These are phyloP conservation scores for Conops quadrifasciatus DNA, from an alignment of 2,888 invertebrate genomes.

Conservation along the genomic window DNA sequence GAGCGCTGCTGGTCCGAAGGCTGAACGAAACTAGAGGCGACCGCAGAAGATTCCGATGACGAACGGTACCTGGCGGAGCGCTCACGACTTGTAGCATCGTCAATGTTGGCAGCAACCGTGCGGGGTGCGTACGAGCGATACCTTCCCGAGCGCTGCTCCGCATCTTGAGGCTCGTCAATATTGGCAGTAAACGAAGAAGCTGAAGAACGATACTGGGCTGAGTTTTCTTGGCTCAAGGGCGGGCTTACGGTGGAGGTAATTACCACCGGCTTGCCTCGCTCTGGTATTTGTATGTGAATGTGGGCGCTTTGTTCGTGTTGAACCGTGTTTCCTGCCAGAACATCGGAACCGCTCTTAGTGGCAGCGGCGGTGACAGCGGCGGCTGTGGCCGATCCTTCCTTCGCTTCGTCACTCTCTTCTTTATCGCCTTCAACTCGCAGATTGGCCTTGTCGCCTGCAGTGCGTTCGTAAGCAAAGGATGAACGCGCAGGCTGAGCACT, in stretches of 20 bases:
- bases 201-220: constrained; percentile 7
- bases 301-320: constrained; percentile 44
- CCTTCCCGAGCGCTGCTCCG: constrained; percentile 7
- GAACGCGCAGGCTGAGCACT: constrained; percentile 26
- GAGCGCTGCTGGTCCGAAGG: constrained; percentile 9
- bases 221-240: constrained; percentile 20
- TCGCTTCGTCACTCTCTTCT: constrained; percentile 27
- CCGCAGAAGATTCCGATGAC: not conserved
- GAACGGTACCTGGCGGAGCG: not conserved
- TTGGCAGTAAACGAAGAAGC: not conserved
- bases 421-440: constrained; percentile 20
- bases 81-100: not conserved
- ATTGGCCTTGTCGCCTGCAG: constrained; percentile 19
- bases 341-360: not conserved
- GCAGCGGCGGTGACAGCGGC: not conserved
- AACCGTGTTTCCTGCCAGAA: not conserved
- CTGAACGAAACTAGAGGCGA: not conserved
- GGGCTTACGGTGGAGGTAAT: constrained; percentile 54
- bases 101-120: too few relatives aligned
- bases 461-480: constrained; percentile 15
- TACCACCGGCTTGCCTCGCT: constrained; percentile 48
- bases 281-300: constrained; percentile 56
- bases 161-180: not conserved
- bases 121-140: not conserved
- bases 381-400: constrained; percentile 12